Conservation (phyloP, 2,888 invertebrate species). For the Tubiluchus corallicola region DNA sequence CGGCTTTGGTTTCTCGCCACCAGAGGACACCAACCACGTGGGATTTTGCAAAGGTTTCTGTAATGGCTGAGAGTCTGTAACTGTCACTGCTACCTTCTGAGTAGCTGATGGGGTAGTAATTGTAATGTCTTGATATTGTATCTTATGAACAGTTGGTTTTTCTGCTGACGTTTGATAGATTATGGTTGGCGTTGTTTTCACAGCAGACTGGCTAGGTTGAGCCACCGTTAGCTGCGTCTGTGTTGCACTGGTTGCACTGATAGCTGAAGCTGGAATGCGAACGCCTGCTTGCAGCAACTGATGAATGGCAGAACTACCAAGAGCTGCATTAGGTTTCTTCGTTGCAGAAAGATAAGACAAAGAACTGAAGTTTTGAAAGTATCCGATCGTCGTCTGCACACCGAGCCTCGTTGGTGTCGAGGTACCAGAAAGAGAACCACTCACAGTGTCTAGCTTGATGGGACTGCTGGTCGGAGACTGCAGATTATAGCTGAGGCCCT, state of each 20-base stretch:
- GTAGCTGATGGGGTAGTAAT: not conserved
- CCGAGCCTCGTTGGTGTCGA: not conserved
- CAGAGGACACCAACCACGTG: no score
- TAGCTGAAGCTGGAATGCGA: not conserved
- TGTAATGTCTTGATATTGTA: not conserved
- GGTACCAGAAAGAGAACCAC: no score
- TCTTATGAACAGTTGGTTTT: not conserved
- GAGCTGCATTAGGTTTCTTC: not conserved
- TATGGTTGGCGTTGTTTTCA: not conserved
- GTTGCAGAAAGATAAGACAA: not conserved
- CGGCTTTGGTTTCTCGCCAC: constrained; percentile 1
- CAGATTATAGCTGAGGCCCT: not conserved
- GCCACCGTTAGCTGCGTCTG: not conserved
- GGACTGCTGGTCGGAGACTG: not conserved
- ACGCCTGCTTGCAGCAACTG: not conserved
- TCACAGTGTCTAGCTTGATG: no score
- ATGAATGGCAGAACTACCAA: not conserved
- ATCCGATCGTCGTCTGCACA: not conserved
- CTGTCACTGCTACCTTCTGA: not conserved
- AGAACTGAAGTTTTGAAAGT: not conserved
- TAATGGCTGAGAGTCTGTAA: no score
- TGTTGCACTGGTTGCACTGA: no score
- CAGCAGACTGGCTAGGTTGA: not conserved
- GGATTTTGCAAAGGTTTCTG: no score
- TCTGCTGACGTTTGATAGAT: not conserved